These are phyloP conservation scores for Pygoscelis adeliae DNA, from an alignment of 2,113 vertebrate genomes.

Conservation along the genomic window DNA sequence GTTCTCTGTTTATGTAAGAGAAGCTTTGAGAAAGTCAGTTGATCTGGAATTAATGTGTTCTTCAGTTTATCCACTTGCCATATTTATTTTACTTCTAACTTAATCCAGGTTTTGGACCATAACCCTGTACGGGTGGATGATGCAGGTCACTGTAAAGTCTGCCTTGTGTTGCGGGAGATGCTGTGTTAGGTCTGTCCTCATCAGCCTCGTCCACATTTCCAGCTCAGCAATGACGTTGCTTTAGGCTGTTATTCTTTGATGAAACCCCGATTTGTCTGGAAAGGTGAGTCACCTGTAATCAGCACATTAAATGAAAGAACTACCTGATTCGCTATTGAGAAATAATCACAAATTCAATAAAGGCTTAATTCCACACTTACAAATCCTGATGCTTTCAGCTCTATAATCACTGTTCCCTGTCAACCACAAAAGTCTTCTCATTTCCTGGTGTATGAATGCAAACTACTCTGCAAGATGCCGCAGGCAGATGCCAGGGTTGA, in stretches of 20 bases:
- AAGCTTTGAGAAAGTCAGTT: neutral
- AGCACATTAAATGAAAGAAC: neutral
- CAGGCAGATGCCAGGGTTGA: neutral
- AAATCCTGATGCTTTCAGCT: neutral
- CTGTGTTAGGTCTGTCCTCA: neutral
- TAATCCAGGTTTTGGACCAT: neutral
- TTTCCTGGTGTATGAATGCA: neutral
- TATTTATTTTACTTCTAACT: neutral
- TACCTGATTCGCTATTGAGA: neutral
- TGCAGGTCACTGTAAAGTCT: neutral
- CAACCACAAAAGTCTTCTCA: neutral
- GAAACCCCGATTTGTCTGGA: conserved; percentile 7
- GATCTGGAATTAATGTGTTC: neutral
- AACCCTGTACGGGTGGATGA: neutral
- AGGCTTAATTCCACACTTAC: neutral
- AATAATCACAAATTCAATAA: conserved; percentile 24
- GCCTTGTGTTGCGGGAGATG: neutral
- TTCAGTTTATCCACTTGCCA: neutral
- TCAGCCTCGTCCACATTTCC: neutral
- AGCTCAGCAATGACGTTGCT: neutral
- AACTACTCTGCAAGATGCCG: neutral
- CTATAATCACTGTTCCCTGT: neutral
- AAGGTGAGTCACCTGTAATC: conserved; percentile 41
- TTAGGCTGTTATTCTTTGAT: conserved; percentile 10
- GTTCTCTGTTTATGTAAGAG: neutral